Conservation (phyloP, 2,113 vertebrate species). For the Lynx canadensis region DNA sequence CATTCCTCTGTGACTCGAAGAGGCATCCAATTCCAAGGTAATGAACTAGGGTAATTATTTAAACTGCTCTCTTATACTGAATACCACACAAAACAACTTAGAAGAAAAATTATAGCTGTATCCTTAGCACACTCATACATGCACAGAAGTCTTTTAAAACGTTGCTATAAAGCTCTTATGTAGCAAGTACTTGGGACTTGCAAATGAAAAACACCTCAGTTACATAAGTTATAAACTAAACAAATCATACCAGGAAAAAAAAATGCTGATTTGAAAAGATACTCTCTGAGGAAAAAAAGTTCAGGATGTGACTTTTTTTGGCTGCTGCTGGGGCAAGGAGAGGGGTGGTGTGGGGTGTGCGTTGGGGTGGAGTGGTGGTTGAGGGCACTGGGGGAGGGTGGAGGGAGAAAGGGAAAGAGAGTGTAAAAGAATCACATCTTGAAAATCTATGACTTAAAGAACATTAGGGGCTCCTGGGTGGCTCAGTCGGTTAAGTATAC, state of each 20-base stretch:
- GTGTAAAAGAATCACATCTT: not conserved
- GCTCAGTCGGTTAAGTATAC: not conserved
- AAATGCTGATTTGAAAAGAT: not conserved
- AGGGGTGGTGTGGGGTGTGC: too few relatives aligned
- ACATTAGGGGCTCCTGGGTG: not conserved
- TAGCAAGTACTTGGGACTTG: not conserved
- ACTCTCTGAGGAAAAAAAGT: not conserved
- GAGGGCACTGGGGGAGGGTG: not conserved
- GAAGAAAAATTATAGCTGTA: not conserved
- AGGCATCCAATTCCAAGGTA: not conserved
- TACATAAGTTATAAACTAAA: not conserved
- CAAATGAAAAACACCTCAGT: constrained; percentile 17
- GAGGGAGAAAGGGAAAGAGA: not conserved
- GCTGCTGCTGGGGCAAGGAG: not conserved
- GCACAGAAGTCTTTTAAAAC: not conserved
- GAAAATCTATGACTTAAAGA: not conserved
- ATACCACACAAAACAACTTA: not conserved
- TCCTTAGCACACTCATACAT: not conserved
- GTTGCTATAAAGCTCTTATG: not conserved
- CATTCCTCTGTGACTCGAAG: not conserved
- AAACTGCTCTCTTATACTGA: not conserved
- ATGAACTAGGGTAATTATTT: not conserved
- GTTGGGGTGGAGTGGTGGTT: not conserved
- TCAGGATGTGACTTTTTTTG: not conserved
- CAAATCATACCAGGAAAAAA: not conserved